Evolutionary conservation across 2,113 vertebrate species (phyloP).

Genomic region (Colaptes auratus): DNA sequence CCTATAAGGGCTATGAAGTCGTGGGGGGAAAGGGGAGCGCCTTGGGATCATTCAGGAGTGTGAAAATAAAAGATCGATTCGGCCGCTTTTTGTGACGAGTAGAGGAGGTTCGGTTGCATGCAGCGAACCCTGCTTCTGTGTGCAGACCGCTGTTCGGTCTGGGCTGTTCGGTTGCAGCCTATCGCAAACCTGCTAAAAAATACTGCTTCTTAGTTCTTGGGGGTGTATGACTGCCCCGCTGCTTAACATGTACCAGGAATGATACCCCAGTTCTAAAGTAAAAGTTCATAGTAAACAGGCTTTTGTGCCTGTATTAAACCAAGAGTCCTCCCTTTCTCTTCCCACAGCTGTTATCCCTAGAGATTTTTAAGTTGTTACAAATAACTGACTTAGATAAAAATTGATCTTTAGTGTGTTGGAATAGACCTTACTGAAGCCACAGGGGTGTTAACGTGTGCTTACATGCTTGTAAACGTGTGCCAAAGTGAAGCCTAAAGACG

Average conservation of each 20-base stretch:
- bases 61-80: background rate
- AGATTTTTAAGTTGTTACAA: background rate
- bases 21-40: background rate
- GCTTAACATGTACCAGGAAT: background rate
- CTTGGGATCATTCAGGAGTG: background rate
- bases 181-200: background rate
- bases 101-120: background rate
- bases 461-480: background rate
- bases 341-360: rapidly evolving
- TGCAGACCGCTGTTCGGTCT: background rate
- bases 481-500: background rate
- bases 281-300: background rate
- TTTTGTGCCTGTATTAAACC: background rate
- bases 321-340: background rate
- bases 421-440: background rate
- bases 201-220: too few species aligned
- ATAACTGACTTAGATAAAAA: background rate
- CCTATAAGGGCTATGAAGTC: background rate
- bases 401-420: background rate
- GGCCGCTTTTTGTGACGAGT: background rate
- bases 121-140: background rate
- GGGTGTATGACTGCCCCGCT: background rate
- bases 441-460: background rate
- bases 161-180: background rate
- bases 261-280: background rate